Base-by-base conservation (phyloP, 2,888 invertebrate species). In the Acleris laterana region DNA sequence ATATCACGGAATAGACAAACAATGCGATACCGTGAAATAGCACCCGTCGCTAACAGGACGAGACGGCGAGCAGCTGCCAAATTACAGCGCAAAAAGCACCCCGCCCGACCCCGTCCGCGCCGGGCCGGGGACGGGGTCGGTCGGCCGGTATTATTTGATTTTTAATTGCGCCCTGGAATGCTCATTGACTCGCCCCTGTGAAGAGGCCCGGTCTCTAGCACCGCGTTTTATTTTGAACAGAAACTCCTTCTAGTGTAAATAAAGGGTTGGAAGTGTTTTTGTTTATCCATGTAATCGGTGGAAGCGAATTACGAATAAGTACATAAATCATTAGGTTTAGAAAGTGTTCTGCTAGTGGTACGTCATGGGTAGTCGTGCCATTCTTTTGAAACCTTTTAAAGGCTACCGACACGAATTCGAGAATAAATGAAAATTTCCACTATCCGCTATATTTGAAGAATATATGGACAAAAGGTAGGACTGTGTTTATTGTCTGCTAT, bases 71-170 rank as follows among this genome's bases (percentile, higher is more conserved):
- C 60, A 64, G 60, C 64, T 64, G 64, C 60, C 60, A 50, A 60
- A 64, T 64, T 64, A 60, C 59, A 61, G 17, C 48, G 48, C 62
- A 25, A 49, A 38, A 46, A 58, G 52, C 63, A n/a, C 58, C 63
- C 63, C 58, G 56, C n/a, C n/a, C n/a, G n/a, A n/a, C n/a, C n/a
- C n/a, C n/a, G n/a, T n/a, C n/a, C n/a, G 19, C 53, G 0, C 32
- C 32, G 2, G 32, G 32, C 4, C 28, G 4, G 2, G 9, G 17
- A 38, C 28, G 9, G 46, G 50, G 5, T 46, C 25, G 48, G 44
- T 28, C 20, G 9, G 48, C 84, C 87, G 85, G 85, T 87, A 89
- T 91, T 92, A 90, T 92, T 92, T 91, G 90, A 92, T 92, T 91
- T 90, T 87, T 85, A 90, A 91, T 91, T 90, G 78, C 86, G 71